Evolutionary conservation across 2,797 vertebrate genomes (phyloP), one percentile per base, ranked within the genome.

Genomic region (Austrolebias charrua): DNA sequence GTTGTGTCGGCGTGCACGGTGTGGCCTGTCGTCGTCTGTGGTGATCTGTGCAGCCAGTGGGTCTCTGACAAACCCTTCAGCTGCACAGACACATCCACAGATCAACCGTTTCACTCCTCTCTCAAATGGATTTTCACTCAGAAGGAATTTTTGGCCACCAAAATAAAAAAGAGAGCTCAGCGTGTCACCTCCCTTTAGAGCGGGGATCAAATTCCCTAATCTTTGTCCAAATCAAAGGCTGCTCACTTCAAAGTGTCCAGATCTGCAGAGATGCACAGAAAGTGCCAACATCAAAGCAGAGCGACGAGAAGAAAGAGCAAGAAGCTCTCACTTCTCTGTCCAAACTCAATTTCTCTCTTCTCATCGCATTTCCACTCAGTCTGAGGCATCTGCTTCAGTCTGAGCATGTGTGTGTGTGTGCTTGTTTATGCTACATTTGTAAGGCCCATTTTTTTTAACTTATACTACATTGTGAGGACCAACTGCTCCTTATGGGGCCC

Each of bases 191-290:
- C 57, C 44, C 63, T 65, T 57, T 46, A 73, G 66, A 69, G 46
- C 19, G 14, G 57, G 59, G 70, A 71, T 80, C 66, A 81, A 78
- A 80, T 75, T 64, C 81, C 49, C 57, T 73, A 80, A 84, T 87
- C 76, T 80, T 71, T 66, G 76, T 77, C 79, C 60, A 83, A 80
- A 82, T 88, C 81, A 86, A 83, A 86, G 75, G 57, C 69, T 69
- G 71, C 46, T 43, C 58, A 55, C 78, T 82, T 85, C 80, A 81
- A 80, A 86, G 76, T 69, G 73, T 35, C 45, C 59, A 63, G 67
- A 78, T 80, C 67, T 78, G 81, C 64, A 73, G 60, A 75, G 53
- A 80, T 29, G 29, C 74, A 60, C 61, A 63, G 56, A 71, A 38
- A 70, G 59, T 13, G 33, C 40, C 69, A 63, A 73, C 48, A 0